Evolutionary conservation across 2,113 vertebrate species (phyloP).

Genomic region (Poicephalus gulielmi): DNA sequence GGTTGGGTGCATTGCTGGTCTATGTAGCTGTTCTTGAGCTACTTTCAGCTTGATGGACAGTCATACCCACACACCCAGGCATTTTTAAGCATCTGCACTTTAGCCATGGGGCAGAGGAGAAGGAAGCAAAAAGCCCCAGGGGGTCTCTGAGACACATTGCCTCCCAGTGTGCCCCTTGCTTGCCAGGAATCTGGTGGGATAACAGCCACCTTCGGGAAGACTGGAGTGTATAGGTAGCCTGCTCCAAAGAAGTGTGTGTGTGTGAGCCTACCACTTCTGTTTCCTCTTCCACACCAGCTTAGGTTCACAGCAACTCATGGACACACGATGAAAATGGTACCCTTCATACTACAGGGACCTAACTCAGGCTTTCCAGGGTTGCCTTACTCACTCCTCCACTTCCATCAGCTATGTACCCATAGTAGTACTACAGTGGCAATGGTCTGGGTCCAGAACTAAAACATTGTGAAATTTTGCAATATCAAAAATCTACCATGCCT

Average conservation of each 20-base stretch:
- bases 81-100: neutral
- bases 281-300: neutral
- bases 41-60: neutral
- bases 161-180: fast-evolving
- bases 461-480: neutral
- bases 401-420: neutral
- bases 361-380: neutral
- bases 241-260: neutral
- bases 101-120: neutral
- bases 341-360: neutral
- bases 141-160: neutral
- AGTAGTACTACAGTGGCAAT: neutral
- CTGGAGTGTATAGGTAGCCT: neutral
- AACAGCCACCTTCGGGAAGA: neutral
- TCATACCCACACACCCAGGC: neutral
- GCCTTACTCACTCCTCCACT: neutral
- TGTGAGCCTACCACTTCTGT: neutral
- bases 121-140: neutral
- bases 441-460: neutral
- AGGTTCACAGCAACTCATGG: neutral
- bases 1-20: neutral
- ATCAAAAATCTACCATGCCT: neutral
- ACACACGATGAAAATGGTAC: fast-evolving
- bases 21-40: neutral
- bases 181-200: neutral